Percentiles rank a stretch among this genome's conserved stretches.
These are phyloP conservation scores for Drosophila kohkoa DNA, from an alignment of 1,140 invertebrate species.

Conservation along the genomic window DNA sequence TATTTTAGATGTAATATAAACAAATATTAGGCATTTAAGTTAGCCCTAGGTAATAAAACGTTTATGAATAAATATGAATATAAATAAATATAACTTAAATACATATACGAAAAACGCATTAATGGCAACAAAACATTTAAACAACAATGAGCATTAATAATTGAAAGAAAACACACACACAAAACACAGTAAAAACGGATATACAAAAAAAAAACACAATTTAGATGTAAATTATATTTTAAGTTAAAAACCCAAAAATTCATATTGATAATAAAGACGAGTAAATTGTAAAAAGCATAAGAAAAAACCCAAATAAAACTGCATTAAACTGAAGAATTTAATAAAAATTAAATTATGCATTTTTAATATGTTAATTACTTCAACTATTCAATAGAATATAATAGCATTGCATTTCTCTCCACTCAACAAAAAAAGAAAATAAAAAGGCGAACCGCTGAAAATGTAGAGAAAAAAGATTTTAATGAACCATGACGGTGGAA, in stretches of 20 bases:
- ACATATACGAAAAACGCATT: constrained; percentile 6
- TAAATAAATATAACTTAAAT: constrained; percentile 29
- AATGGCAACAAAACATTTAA: constrained; percentile 49
- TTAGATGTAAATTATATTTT: constrained; percentile 65
- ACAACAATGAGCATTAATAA: constrained; percentile 47
- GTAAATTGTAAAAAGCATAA: constrained; percentile 77
- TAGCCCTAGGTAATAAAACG: constrained; percentile 57
- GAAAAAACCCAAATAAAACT: constrained; percentile 74
- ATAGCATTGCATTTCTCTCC: constrained; percentile 1
- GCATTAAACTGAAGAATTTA: constrained; percentile 81
- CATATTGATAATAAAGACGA: constrained; percentile 57
- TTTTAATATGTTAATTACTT: constrained; percentile 45
- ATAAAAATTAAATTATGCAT: constrained; percentile 72
- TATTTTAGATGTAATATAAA: constrained; percentile 59
- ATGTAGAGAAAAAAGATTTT: constrained; percentile 24
- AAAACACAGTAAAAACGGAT: constrained; percentile 22
- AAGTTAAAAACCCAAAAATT: constrained; percentile 64
- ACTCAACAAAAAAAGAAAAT: not conserved
- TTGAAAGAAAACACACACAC: constrained; percentile 33
- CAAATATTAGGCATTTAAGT: constrained; percentile 52
- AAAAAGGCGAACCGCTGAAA: not conserved
- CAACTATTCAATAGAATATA: constrained; percentile 53
- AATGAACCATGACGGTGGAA: constrained; percentile 41
- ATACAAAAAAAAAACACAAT: constrained; percentile 39
- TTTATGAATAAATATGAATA: constrained; percentile 56